Conservation (phyloP, 2,888 invertebrate genomes). For the Xylophagus ater region DNA sequence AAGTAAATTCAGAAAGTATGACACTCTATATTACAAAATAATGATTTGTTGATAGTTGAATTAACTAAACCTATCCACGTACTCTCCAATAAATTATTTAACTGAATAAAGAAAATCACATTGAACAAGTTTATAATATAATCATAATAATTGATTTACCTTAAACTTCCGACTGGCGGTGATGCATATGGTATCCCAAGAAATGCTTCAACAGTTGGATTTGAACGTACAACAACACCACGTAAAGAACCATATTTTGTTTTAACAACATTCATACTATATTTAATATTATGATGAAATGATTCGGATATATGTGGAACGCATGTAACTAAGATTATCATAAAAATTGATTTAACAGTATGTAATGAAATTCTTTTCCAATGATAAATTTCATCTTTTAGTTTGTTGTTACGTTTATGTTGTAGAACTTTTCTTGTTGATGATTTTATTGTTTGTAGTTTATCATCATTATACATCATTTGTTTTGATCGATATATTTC, state of each 20-base stretch:
- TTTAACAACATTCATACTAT: constrained; percentile 69
- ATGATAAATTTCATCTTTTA: neutral
- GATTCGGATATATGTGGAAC: constrained; percentile 34
- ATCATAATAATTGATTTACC: constrained; percentile 44
- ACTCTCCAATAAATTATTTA: too few species aligned
- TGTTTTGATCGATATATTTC: too few species aligned
- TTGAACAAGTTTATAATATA: too few species aligned
- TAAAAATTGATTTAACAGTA: constrained; percentile 9
- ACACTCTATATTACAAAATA: too few species aligned
- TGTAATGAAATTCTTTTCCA: constrained; percentile 3
- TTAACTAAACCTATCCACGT: too few species aligned
- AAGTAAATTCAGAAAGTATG: too few species aligned
- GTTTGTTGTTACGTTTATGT: too few species aligned
- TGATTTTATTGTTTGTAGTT: too few species aligned
- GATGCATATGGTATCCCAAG: constrained; percentile 91
- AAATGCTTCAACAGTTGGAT: constrained; percentile 80
- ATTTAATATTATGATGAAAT: constrained; percentile 50
- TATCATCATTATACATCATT: too few species aligned
- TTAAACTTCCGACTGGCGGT: constrained; percentile 77
- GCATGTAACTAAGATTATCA: constrained; percentile 21
- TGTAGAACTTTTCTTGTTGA: too few species aligned
- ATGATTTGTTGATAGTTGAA: too few species aligned
- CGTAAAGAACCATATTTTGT: constrained; percentile 84
- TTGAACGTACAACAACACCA: constrained; percentile 70
- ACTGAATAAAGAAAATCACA: too few species aligned